Percentiles rank a stretch among this genome's conserved stretches.
These are phyloP conservation scores for Sturmia bella DNA, from an alignment of 2,888 invertebrate species.

Conservation along the genomic window DNA sequence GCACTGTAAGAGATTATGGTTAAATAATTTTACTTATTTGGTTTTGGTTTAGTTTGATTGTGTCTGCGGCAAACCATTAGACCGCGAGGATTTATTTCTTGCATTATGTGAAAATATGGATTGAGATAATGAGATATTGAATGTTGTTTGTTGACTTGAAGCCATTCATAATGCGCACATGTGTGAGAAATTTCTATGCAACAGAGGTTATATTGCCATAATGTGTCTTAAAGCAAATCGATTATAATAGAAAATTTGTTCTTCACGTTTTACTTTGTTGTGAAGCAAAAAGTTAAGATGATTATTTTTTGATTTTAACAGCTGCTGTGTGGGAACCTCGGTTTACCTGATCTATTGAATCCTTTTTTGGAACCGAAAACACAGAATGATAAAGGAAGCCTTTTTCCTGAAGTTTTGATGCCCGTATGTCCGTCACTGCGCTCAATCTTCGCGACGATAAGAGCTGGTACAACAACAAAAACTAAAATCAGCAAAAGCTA, in stretches of 20 bases:
- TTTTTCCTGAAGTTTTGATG: too few species aligned
- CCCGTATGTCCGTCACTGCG: too few species aligned
- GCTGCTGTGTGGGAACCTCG: too few species aligned
- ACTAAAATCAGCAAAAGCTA: too few species aligned
- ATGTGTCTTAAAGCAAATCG: neutral
- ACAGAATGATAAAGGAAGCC: too few species aligned
- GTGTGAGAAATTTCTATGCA: neutral
- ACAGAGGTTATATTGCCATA: slow-evolving; percentile 9
- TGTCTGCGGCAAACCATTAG: slow-evolving; percentile 35
- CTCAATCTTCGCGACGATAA: too few species aligned
- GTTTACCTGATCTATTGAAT: too few species aligned
- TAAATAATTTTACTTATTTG: slow-evolving; percentile 35
- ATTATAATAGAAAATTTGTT: neutral
- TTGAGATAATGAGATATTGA: slow-evolving; percentile 25
- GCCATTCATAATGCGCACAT: slow-evolving; percentile 9
- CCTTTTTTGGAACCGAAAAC: too few species aligned
- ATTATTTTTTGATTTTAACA: too few species aligned
- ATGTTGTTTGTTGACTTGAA: neutral
- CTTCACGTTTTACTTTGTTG: neutral
- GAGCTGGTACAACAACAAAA: too few species aligned
- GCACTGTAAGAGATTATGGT: slow-evolving; percentile 35
- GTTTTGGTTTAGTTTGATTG: slow-evolving; percentile 27
- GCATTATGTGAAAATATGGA: slow-evolving; percentile 5
- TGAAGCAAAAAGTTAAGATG: too few species aligned
- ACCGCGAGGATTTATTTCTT: slow-evolving; percentile 37